Evolutionary conservation across 2,888 invertebrate genomes (phyloP), one percentile per base, ranked within the genome.

Genomic region (Mythimna impura): DNA sequence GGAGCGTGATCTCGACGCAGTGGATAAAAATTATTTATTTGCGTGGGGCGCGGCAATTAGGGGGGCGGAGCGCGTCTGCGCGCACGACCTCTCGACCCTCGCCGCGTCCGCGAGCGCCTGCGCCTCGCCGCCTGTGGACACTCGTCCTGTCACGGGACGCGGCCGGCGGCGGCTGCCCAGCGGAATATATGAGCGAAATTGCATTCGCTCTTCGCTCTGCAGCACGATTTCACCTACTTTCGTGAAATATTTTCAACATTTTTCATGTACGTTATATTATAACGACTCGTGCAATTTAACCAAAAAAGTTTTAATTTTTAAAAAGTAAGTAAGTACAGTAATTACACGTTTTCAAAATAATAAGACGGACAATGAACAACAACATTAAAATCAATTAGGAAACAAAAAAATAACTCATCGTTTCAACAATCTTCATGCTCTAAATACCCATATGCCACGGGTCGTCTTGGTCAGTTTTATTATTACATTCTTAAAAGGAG

Each of bases 21-120:
- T 89, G 94, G 91, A 94, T 95, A 96, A 96, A 96, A 96, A 95
- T 93, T 95, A 96, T 95, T 95, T 95, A 95, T 96, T 95, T 96
- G 95, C 95, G 95, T 95, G 95, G 94, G 94, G 94, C 93, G 93
- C 93, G 92, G 94, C 95, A 96, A 96, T 96, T 96, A 96, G 95
- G 94, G 92, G 92, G 96, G 96, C 95, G 96, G 95, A 87, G 91
- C 92, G 90, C 90, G 94, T 92, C 94, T 93, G 94, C 92, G 94
- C 90, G 91, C 93, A 89, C 93, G 95, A 96, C 96, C 96, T 93
- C 89, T 91, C 92, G 93, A 94, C 95, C 94, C 90, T 84, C 87
- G 88, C 88, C 84, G 87, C 89, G 90, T 89, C 87, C 80, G 86
- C 84, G 73, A 84, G 87, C 89, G 90, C 89, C 87, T 79, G 86